phyloP scores from a whole-genome alignment of 2,797 vertebrate species.

The Lates japonicus region DNA sequence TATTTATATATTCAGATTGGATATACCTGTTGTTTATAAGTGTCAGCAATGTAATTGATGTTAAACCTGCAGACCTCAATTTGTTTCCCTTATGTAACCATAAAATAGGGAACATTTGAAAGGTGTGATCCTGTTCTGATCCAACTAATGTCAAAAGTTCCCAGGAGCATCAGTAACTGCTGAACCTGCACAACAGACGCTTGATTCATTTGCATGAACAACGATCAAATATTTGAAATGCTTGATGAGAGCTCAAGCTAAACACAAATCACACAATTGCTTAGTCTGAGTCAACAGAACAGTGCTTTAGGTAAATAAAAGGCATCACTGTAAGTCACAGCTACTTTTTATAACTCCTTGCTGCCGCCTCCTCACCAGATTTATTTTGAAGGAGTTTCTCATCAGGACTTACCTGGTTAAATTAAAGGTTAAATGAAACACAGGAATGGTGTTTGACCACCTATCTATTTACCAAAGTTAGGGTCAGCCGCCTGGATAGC shows the following conservation, averaged over 20 bases:
- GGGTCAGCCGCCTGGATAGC: constrained; percentile 91
- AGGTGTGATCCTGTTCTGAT: background rate
- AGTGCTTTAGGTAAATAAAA: background rate
- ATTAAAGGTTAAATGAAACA: background rate
- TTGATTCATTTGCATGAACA: constrained; percentile 20
- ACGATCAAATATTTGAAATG: constrained; percentile 5
- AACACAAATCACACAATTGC: background rate
- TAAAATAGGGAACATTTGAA: background rate
- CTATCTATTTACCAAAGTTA: constrained; percentile 89
- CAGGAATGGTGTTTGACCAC: background rate
- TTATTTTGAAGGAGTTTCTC: background rate
- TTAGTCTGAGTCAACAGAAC: background rate
- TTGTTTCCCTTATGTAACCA: background rate
- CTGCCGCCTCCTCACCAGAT: background rate
- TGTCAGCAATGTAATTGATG: background rate
- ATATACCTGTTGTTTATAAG: background rate
- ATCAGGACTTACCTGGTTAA: background rate
- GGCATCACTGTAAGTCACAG: background rate
- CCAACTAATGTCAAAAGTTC: background rate
- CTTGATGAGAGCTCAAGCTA: constrained; percentile 1
- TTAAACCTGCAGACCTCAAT: background rate
- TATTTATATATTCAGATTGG: background rate
- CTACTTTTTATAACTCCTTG: background rate
- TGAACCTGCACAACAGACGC: constrained; percentile 4
- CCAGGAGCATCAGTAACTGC: background rate